Percentiles rank a stretch among this genome's conserved stretches.
Evolutionary conservation across 2,797 vertebrate species (phyloP).

Genomic region (Syncerus caffer): DNA sequence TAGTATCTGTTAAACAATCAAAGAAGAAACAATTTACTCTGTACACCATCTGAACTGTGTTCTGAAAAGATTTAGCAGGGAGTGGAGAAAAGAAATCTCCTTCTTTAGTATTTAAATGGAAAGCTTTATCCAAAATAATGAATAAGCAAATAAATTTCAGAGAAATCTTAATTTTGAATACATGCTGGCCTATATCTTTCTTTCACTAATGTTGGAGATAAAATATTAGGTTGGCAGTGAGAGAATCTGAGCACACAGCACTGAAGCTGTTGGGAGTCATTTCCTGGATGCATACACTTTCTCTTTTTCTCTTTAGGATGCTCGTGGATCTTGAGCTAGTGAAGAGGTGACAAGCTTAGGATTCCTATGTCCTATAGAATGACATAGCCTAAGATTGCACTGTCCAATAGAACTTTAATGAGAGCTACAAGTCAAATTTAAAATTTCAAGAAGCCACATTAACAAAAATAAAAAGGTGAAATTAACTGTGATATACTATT

Average conservation of each 20-base stretch:
- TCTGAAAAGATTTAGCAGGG: neutral
- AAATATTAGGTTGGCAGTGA: neutral
- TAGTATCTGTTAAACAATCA: neutral
- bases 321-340: neutral
- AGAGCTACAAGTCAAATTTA: neutral
- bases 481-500: neutral
- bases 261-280: neutral
- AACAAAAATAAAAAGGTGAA: neutral
- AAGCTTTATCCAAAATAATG: neutral
- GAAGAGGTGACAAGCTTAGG: neutral
- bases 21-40: neutral
- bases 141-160: neutral
- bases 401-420: neutral
- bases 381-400: neutral
- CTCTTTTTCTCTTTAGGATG: neutral
- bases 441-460: neutral
- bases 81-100: neutral
- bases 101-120: neutral
- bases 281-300: neutral
- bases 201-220: neutral
- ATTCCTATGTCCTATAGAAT: neutral
- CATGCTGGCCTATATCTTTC: neutral
- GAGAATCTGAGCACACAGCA: neutral
- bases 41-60: fast-evolving
- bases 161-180: neutral